phyloP scores from a whole-genome alignment of 2,113 vertebrate species.

The Coptodon rendalli region DNA sequence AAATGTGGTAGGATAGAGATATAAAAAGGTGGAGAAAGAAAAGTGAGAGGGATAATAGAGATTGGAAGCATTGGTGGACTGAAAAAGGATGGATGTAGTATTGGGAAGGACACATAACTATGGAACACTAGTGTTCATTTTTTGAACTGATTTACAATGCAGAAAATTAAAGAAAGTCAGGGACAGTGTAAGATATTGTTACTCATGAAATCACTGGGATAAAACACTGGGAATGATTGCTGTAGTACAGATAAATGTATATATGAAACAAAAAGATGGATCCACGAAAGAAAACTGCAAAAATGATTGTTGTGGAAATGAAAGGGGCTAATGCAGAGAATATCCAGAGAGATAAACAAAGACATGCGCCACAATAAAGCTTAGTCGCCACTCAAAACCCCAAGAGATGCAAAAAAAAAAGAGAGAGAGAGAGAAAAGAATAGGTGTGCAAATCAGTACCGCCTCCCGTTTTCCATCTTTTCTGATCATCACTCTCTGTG shows the following conservation, averaged over 20 bases:
- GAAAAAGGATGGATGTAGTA: neutral
- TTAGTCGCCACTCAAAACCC: neutral
- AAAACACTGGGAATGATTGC: neutral
- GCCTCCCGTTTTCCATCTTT: neutral
- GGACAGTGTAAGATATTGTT: neutral
- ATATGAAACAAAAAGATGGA: neutral
- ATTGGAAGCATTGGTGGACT: neutral
- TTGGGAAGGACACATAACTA: neutral
- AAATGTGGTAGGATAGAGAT: neutral
- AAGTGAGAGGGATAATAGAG: neutral
- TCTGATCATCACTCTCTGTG: neutral
- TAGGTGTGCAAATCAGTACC: conserved; percentile 37
- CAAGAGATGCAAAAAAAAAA: neutral
- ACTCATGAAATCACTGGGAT: neutral
- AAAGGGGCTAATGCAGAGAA: neutral
- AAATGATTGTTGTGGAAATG: neutral
- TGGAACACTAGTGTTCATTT: neutral
- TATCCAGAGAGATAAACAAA: neutral
- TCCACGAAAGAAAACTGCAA: neutral
- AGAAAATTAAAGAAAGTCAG: neutral
- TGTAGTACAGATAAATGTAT: neutral
- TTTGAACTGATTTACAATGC: neutral
- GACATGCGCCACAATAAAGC: neutral
- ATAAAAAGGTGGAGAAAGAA: neutral
- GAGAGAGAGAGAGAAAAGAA: conserved; percentile 10